Conservation (phyloP, 2,888 invertebrate species). For the Hydroisotoma schaefferi region DNA sequence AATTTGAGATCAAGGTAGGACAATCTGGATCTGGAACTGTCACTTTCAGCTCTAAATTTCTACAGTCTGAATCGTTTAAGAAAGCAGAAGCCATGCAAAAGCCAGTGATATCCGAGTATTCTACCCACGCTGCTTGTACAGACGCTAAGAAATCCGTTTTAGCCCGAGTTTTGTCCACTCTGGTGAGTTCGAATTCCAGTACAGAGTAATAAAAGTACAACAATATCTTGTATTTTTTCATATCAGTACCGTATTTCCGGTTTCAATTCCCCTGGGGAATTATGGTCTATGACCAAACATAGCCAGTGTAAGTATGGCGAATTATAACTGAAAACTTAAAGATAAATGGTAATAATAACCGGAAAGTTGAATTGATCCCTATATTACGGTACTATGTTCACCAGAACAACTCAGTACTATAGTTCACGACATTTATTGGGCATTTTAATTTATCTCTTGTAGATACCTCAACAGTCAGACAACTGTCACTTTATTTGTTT, state of each 20-base stretch:
- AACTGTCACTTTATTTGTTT: slow-evolving; percentile 6
- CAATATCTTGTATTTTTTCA: background rate
- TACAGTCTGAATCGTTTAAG: slow-evolving; percentile 55
- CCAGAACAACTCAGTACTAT: too few relatives aligned
- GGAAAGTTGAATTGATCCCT: too few relatives aligned
- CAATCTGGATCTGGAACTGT: slow-evolving; percentile 31
- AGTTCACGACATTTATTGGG: background rate
- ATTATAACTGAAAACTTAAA: too few relatives aligned
- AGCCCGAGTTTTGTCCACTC: slow-evolving; percentile 49
- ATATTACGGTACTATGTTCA: too few relatives aligned
- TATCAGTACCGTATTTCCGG: too few relatives aligned
- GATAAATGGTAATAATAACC: too few relatives aligned
- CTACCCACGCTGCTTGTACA: slow-evolving; percentile 52
- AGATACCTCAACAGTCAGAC: slow-evolving; percentile 7
- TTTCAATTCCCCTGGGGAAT: too few relatives aligned
- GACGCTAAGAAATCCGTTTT: slow-evolving; percentile 57
- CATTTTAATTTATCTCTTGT: background rate
- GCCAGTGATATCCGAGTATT: slow-evolving; percentile 55
- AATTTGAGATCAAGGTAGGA: slow-evolving; percentile 12
- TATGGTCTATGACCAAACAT: too few relatives aligned
- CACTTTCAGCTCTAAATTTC: slow-evolving; percentile 50
- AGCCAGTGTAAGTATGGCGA: too few relatives aligned
- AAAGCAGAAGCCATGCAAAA: slow-evolving; percentile 53
- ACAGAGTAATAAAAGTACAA: background rate
- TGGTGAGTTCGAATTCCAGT: slow-evolving; percentile 28